A percentile compares a stretch with the other conserved stretches of the same genome.
These are phyloP conservation scores for Enteromius mattozi DNA, from an alignment of 2,797 vertebrate species.

Conservation along the genomic window DNA sequence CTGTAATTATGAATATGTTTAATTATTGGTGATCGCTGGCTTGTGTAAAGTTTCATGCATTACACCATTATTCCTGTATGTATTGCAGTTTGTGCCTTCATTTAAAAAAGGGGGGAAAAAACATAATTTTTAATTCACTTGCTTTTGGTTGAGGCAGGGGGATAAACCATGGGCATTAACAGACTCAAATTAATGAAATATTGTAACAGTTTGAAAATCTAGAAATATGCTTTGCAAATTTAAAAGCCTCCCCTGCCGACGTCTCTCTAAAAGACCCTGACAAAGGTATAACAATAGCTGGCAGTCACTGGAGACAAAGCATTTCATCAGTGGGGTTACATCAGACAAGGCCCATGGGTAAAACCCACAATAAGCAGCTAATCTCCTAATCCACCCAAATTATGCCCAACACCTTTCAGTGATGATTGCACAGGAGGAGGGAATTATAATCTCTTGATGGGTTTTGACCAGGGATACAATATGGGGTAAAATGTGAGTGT, in stretches of 20 bases:
- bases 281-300: constrained; percentile 60
- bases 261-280: constrained; percentile 52
- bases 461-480: constrained; percentile 55
- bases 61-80: constrained; percentile 31
- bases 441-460: constrained; percentile 71
- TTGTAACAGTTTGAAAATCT: constrained; percentile 63
- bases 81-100: not conserved
- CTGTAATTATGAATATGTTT: not conserved
- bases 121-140: constrained; percentile 18
- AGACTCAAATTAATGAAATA: constrained; percentile 64
- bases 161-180: constrained; percentile 61
- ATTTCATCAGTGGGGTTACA: constrained; percentile 75
- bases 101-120: constrained; percentile 31
- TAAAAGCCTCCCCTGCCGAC: constrained; percentile 57
- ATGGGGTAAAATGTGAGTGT: constrained; percentile 41
- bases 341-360: constrained; percentile 66
- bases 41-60: constrained; percentile 32
- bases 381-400: constrained; percentile 85
- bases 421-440: constrained; percentile 81
- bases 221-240: constrained; percentile 65
- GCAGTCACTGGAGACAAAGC: constrained; percentile 72
- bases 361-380: constrained; percentile 80
- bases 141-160: constrained; percentile 35
- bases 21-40: constrained; percentile 10
- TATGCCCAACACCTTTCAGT: constrained; percentile 84